Percentiles rank a stretch among this genome's conserved stretches.
Conservation (phyloP, 1,140 invertebrate genomes). For the Drosophila jambulina region DNA sequence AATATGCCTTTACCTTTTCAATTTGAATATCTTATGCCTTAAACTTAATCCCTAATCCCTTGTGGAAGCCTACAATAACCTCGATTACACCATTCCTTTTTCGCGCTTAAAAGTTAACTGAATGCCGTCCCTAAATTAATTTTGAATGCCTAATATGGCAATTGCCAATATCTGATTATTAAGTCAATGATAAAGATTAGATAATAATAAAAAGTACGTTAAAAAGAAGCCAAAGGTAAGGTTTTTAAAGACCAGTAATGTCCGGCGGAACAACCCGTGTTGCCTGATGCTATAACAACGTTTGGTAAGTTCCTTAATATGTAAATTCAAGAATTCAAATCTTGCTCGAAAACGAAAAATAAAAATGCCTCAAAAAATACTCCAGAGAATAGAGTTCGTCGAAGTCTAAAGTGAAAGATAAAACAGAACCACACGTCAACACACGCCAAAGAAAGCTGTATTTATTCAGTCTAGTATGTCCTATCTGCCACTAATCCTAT, state of each 20-base stretch:
- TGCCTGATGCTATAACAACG: slow-evolving; percentile 81
- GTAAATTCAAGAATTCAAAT: slow-evolving; percentile 66
- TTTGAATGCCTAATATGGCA: slow-evolving; percentile 4
- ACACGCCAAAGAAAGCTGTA: slow-evolving; percentile 77
- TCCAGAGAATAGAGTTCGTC: slow-evolving; percentile 41
- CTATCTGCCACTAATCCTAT: slow-evolving; percentile 5
- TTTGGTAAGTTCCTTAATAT: slow-evolving; percentile 84
- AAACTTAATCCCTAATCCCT: neutral
- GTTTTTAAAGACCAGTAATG: slow-evolving; percentile 61
- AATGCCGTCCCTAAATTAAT: slow-evolving; percentile 4
- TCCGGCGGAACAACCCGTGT: slow-evolving; percentile 65
- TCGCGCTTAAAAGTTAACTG: neutral
- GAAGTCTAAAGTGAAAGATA: slow-evolving; percentile 21
- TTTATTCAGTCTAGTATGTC: slow-evolving; percentile 49
- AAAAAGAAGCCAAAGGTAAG: slow-evolving; percentile 78
- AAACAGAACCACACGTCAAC: slow-evolving; percentile 80
- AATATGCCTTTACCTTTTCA: neutral
- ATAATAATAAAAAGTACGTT: slow-evolving; percentile 11
- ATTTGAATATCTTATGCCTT: neutral
- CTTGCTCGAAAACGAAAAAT: slow-evolving; percentile 71
- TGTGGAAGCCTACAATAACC: slow-evolving; percentile 1
- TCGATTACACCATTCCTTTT: slow-evolving; percentile 4
- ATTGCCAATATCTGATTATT: slow-evolving; percentile 39
- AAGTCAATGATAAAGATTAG: slow-evolving; percentile 26
- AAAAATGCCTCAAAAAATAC: slow-evolving; percentile 22